Evolutionary conservation across 1,140 invertebrate genomes (phyloP).

Genomic region (Drosophila hydei): DNA sequence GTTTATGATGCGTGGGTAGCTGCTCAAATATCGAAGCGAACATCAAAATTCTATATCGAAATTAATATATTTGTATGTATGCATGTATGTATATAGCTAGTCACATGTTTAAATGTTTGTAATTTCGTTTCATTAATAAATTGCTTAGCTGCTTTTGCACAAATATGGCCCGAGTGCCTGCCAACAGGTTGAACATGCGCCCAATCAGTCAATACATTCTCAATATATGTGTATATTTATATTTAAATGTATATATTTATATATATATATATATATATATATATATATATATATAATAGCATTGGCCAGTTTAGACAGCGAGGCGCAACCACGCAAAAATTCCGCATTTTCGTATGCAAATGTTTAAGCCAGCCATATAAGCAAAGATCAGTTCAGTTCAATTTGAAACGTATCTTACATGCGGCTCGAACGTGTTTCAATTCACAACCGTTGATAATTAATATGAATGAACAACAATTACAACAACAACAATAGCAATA

Average conservation of each 20-base stretch:
- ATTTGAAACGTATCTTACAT: slow-evolving; percentile 52
- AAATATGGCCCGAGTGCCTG: slow-evolving; percentile 62
- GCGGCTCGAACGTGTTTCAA: slow-evolving; percentile 64
- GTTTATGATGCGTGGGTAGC: slow-evolving; percentile 51
- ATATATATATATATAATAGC: not conserved
- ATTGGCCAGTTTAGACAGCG: slow-evolving; percentile 39
- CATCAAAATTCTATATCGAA: slow-evolving; percentile 48
- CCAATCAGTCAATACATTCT: slow-evolving; percentile 15
- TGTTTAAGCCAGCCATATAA: slow-evolving; percentile 63
- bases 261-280: no score
- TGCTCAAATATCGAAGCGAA: slow-evolving; percentile 26
- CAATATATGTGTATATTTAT: slow-evolving; percentile 28
- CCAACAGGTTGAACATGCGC: slow-evolving; percentile 41
- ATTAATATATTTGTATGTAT: slow-evolving; percentile 23
- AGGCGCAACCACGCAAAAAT: slow-evolving; percentile 57
- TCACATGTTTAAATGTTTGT: slow-evolving; percentile 30
- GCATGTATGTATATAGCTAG: slow-evolving; percentile 9
- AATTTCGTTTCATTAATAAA: slow-evolving; percentile 72
- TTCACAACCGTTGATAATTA: slow-evolving; percentile 70
- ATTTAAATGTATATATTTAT: no score
- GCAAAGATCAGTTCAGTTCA: slow-evolving; percentile 41
- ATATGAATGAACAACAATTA: slow-evolving; percentile 59
- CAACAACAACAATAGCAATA: slow-evolving; percentile 23
- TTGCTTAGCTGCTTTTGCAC: slow-evolving; percentile 57
- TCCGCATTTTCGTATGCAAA: slow-evolving; percentile 67